phyloP scores from a whole-genome alignment of 2,113 vertebrate species.

The Marmota monax region DNA sequence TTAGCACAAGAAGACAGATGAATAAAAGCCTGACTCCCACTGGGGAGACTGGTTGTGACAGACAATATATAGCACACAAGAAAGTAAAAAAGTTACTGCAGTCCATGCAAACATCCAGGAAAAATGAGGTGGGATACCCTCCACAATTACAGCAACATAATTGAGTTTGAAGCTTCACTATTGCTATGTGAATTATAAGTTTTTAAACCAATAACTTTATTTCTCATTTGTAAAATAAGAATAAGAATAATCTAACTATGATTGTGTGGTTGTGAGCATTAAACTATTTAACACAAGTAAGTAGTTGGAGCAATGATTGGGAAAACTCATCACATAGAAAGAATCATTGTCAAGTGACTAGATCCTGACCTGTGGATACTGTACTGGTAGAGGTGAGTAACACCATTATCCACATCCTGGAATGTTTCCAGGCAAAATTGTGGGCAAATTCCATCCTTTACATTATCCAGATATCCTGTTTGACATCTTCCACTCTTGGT shows the following conservation, averaged over 20 bases:
- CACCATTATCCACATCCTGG: not conserved
- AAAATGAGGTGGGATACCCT: not conserved
- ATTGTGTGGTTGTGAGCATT: not conserved
- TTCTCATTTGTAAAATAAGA: slow-evolving; percentile 13
- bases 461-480: not conserved
- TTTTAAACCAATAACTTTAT: not conserved
- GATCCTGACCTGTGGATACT: not conserved
- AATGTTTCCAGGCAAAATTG: not conserved
- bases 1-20: not conserved
- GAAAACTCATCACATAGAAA: not conserved
- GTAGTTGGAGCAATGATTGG: not conserved
- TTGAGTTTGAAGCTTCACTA: not conserved
- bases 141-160: not conserved
- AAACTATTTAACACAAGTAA: not conserved
- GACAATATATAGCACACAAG: not conserved
- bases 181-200: not conserved
- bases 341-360: not conserved
- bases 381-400: not conserved
- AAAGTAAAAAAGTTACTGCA: not conserved
- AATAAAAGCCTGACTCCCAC: not conserved
- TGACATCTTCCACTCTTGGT: not conserved
- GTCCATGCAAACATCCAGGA: not conserved
- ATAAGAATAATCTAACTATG: not conserved
- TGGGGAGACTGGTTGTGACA: not conserved
- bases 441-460: not conserved